A percentile compares a stretch with the other conserved stretches of the same genome.
phyloP scores from a whole-genome alignment of 2,888 invertebrate genomes.

The Dryocosmus kuriphilus region DNA sequence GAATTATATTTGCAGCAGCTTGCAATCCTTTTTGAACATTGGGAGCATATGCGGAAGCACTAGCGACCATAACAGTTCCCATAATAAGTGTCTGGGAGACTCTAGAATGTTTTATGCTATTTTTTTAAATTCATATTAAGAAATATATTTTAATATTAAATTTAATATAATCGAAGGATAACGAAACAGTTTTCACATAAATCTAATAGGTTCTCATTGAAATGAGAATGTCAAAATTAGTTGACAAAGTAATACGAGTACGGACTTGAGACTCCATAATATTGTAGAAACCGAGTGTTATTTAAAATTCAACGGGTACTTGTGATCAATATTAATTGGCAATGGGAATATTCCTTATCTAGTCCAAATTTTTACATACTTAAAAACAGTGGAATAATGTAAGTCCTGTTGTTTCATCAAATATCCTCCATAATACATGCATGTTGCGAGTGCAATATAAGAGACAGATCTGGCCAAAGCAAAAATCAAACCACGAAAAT shows the following conservation, averaged over 20 bases:
- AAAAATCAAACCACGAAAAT: slow-evolving; percentile 84
- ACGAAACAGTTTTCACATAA: too few species aligned
- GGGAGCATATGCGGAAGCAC: slow-evolving; percentile 86
- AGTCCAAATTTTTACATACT: too few species aligned
- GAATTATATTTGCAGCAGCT: slow-evolving; percentile 85
- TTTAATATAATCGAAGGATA: too few species aligned
- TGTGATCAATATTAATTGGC: too few species aligned
- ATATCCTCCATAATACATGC: slow-evolving; percentile 86
- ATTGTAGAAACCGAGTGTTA: too few species aligned
- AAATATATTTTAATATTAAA: too few species aligned
- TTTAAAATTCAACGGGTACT: too few species aligned
- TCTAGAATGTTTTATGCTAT: slow-evolving; percentile 56
- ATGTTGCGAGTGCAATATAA: slow-evolving; percentile 85
- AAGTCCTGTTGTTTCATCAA: slow-evolving; percentile 82
- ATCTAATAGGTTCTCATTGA: too few species aligned
- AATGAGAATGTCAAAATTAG: too few species aligned
- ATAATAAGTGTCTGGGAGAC: slow-evolving; percentile 80
- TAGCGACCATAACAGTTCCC: slow-evolving; percentile 85
- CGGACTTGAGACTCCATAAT: too few species aligned
- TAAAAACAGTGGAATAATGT: slow-evolving; percentile 81
- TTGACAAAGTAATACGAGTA: too few species aligned
- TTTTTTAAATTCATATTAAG: background rate
- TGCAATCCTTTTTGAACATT: slow-evolving; percentile 89
- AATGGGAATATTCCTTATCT: too few species aligned
- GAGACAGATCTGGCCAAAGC: slow-evolving; percentile 85